phyloP scores from a whole-genome alignment of 2,113 vertebrate genomes.

The Perognathus longimembris region DNA sequence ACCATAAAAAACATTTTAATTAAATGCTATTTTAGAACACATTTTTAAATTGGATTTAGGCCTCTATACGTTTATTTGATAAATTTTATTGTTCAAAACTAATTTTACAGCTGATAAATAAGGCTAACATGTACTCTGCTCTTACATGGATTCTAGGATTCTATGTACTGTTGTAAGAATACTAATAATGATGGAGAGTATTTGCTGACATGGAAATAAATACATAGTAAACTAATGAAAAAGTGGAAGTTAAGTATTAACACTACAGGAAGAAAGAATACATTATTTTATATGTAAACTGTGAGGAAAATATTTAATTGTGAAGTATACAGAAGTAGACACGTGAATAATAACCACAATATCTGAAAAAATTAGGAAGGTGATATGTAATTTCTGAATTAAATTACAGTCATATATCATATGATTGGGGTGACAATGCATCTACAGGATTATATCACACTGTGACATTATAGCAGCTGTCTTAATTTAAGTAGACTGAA shows the following conservation, averaged over 20 bases:
- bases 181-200: background rate
- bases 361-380: background rate
- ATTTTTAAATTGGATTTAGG: background rate
- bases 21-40: background rate
- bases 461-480: background rate
- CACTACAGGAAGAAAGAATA: background rate
- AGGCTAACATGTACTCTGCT: background rate
- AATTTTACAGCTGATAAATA: background rate
- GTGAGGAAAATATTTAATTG: background rate
- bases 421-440: background rate
- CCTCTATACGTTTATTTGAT: background rate
- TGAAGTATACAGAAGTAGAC: background rate
- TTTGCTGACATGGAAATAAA: background rate
- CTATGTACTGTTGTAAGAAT: background rate
- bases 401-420: background rate
- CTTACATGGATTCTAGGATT: background rate
- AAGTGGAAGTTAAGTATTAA: constrained; percentile 6
- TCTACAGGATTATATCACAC: background rate
- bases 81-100: constrained; percentile 2
- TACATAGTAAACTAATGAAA: background rate
- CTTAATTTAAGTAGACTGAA: background rate
- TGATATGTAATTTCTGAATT: background rate
- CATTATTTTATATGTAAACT: background rate
- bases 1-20: background rate
- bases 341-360: background rate